A percentile compares a stretch with the other conserved stretches of the same genome.
Evolutionary conservation across 2,888 invertebrate species (phyloP).

Genomic region (Chaetogeoica ovagalla): DNA sequence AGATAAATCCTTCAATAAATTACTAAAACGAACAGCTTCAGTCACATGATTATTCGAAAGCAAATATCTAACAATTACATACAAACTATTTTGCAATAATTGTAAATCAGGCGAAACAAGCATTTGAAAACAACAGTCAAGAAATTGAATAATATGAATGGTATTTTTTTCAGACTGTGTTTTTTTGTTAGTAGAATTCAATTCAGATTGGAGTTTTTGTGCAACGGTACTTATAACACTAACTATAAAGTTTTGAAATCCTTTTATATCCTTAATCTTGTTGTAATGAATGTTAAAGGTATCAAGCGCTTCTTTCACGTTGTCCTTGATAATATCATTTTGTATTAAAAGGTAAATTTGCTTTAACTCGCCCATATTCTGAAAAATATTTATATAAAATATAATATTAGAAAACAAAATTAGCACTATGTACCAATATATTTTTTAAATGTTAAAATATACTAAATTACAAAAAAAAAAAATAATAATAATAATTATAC

Average conservation of each 20-base stretch:
- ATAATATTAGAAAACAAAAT: background rate
- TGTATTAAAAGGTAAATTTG: conserved; percentile 37
- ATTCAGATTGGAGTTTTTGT: conserved; percentile 35
- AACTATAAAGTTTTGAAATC: conserved; percentile 38
- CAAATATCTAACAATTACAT: conserved; percentile 43
- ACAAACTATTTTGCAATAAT: conserved; percentile 44
- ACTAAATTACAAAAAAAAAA: no score
- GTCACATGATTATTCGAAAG: conserved; percentile 22
- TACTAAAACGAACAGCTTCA: conserved; percentile 39
- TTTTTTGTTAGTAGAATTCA: background rate
- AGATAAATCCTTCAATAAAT: conserved; percentile 25
- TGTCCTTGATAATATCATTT: conserved; percentile 21
- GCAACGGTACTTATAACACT: conserved; percentile 33
- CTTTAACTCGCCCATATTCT: conserved; percentile 42
- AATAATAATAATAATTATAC: no score
- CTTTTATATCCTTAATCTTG: conserved; percentile 27
- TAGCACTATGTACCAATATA: background rate
- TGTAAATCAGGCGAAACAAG: conserved; percentile 14
- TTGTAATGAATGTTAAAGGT: conserved; percentile 30
- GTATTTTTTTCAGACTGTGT: background rate
- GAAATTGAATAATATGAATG: conserved; percentile 25
- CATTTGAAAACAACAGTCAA: conserved; percentile 26
- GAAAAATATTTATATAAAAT: conserved; percentile 16
- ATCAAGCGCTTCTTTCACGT: conserved; percentile 29
- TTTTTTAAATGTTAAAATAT: no score